Evolutionary conservation across 2,797 vertebrate species (phyloP), one percentile per base, ranked within the genome.

Genomic region (Threskiornis aethiopicus): DNA sequence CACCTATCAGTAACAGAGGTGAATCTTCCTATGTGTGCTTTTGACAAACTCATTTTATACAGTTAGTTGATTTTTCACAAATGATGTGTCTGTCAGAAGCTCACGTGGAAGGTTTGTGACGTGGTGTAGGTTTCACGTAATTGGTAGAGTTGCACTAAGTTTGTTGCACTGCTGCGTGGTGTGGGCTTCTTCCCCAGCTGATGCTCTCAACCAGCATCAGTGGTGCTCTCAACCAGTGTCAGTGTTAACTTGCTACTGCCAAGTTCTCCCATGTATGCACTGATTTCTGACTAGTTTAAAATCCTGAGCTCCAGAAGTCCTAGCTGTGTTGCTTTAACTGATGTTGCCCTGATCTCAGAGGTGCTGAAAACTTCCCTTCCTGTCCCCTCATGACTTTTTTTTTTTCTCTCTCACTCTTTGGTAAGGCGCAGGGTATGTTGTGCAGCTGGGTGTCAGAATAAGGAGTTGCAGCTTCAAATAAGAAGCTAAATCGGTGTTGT

Each of bases 41-140:
- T 29, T 88, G 72, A 25, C 66, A 65, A 28, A 29, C 57, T 78
- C 0, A 0, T 33, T 76, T 66, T 15, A 28, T 15, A 5, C 47
- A 10, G 41, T n/a, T 65, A 14, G 16, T 72, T 69, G 37, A 6
- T 79, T 69, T 87, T 51, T 28, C 65, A 62, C 58, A 35, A 75
- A 16, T 13, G 33, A 72, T 28, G 26, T 39, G 12, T 54, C 65
- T 57, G 47, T 55, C 87, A 71, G 13, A 33, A 75, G 83, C 80
- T 75, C 44, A 0, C 0, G 0, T 46, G 76, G 31, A 31, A 28
- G 33, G 52, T 49, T 37, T 57, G 47, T 29, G 84, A 2, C 1
- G 0, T 12, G 54, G 1, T 39, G 21, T 3, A 51, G 46, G 46
- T 26, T 47, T 79, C 35, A 3, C 33, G 61, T 22, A 24, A 3